phyloP scores from a whole-genome alignment of 2,888 invertebrate genomes.

The Cephus spinipes region DNA sequence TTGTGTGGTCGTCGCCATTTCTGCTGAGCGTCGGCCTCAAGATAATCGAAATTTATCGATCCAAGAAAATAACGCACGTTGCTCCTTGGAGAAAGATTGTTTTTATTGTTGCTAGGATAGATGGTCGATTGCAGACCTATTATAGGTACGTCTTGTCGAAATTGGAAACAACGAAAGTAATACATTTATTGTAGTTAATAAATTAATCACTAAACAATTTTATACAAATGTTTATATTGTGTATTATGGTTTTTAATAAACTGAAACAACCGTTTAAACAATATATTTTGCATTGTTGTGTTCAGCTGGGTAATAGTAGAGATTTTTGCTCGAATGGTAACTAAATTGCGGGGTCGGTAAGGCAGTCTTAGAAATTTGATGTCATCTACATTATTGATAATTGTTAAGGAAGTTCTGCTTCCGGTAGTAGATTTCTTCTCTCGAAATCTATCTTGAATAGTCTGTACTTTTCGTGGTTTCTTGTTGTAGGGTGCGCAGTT shows the following conservation, averaged over 20 bases:
- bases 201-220: neutral
- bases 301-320: neutral
- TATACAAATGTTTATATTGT: neutral
- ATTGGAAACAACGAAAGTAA: constrained; percentile 1
- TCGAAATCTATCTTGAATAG: neutral
- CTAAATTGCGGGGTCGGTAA: neutral
- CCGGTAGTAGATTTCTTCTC: neutral
- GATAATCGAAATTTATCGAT: constrained; percentile 48
- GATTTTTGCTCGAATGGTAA: neutral
- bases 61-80: constrained; percentile 27
- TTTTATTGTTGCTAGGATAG: constrained; percentile 29
- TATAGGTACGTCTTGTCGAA: constrained; percentile 14
- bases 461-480: neutral
- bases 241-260: neutral
- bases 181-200: neutral
- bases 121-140: neutral
- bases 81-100: constrained; percentile 10
- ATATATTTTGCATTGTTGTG: neutral
- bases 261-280: neutral
- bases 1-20: constrained; percentile 35
- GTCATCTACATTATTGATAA: neutral
- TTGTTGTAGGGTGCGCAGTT: constrained; percentile 7
- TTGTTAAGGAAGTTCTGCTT: neutral
- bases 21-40: constrained; percentile 21
- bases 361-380: neutral